Conservation (phyloP, 2,113 vertebrate genomes). For the Corvus moneduloides region DNA sequence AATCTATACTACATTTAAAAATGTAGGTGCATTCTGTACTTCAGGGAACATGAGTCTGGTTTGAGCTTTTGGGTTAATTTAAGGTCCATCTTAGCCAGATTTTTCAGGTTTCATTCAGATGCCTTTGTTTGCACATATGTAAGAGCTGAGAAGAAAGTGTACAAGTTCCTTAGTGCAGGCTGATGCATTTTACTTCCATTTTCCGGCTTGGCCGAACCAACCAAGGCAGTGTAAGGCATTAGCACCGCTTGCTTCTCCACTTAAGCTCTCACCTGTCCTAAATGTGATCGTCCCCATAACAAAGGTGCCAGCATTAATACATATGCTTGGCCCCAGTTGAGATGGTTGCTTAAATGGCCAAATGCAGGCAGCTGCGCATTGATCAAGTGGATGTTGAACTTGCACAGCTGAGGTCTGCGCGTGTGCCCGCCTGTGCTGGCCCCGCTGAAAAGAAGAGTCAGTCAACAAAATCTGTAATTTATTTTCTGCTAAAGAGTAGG, state of each 20-base stretch:
- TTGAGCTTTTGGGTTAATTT: neutral
- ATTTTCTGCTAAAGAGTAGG: neutral
- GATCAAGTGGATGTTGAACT: neutral
- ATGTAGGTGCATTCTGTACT: neutral
- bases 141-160: neutral
- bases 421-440: accelerated
- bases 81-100: neutral
- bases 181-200: neutral
- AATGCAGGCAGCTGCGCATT: accelerated
- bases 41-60: neutral
- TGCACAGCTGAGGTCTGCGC: accelerated
- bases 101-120: neutral
- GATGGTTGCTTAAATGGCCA: neutral
- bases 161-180: accelerated
- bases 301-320: neutral
- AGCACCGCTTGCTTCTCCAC: neutral
- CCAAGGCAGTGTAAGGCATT: neutral
- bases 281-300: neutral
- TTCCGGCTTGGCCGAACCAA: neutral
- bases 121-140: neutral
- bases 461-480: neutral
- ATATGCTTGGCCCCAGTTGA: neutral
- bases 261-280: neutral
- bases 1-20: neutral
- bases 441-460: accelerated